phyloP scores from a whole-genome alignment of 2,113 vertebrate species.

The Centropus unirufus region DNA sequence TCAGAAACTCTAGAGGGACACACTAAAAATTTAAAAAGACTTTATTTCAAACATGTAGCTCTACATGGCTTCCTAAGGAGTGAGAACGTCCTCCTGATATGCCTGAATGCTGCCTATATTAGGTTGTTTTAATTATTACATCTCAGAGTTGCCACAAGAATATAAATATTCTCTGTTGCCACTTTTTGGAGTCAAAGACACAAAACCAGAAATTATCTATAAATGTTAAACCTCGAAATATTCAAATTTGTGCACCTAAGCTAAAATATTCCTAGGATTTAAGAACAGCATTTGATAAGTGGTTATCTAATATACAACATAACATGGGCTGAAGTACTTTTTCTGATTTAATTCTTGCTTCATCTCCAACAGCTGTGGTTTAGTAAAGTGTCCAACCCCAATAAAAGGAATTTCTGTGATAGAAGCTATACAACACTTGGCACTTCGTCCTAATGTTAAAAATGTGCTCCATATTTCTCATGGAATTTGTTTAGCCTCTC shows the following conservation, averaged over 20 bases:
- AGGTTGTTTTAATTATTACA: neutral
- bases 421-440: conserved; percentile 57
- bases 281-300: neutral
- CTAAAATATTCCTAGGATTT: conserved; percentile 22
- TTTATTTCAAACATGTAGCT: neutral
- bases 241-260: neutral
- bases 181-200: neutral
- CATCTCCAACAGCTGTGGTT: conserved; percentile 51
- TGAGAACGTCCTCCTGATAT: neutral
- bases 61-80: neutral
- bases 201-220: neutral
- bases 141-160: neutral
- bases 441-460: conserved; percentile 38
- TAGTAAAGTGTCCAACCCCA: neutral
- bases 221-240: neutral
- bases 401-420: conserved; percentile 63
- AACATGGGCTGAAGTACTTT: conserved; percentile 2
- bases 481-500: conserved; percentile 58
- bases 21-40: neutral
- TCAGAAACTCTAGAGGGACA: neutral
- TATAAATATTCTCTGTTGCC: neutral
- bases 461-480: conserved; percentile 35
- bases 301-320: conserved; percentile 4
- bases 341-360: conserved; percentile 53
- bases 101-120: neutral